phyloP scores from a whole-genome alignment of 2,888 invertebrate species.

The Sarcophaga variegata region DNA sequence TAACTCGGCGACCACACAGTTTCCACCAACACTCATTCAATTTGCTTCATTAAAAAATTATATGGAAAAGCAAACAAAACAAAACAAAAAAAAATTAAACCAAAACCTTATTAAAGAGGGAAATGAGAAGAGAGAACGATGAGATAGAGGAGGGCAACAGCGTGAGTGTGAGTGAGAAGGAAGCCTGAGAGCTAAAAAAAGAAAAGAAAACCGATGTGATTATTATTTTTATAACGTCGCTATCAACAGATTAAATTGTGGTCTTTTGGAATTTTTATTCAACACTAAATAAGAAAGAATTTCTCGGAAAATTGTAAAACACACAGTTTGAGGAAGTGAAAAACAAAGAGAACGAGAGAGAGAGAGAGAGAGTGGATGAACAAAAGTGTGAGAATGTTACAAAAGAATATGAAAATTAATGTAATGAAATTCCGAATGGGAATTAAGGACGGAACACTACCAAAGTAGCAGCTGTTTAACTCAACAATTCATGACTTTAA shows the following conservation, averaged over 20 bases:
- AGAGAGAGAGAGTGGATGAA: no score
- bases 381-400: no score
- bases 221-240: conserved; percentile 55
- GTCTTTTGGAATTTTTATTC: conserved; percentile 49
- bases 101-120: not conserved
- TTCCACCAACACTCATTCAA: conserved; percentile 18
- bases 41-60: conserved; percentile 54
- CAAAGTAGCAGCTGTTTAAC: conserved; percentile 48
- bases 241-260: conserved; percentile 60
- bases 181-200: not conserved
- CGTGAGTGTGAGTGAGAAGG: not conserved
- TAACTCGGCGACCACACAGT: not conserved
- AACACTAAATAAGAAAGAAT: conserved; percentile 36
- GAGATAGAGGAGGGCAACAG: not conserved
- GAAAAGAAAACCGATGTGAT: conserved; percentile 20
- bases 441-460: not conserved
- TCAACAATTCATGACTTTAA: conserved; percentile 56
- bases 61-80: conserved; percentile 12
- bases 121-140: not conserved
- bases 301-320: conserved; percentile 1
- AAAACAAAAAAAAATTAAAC: conserved; percentile 9
- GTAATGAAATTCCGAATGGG: not conserved
- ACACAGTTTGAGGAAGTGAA: no score
- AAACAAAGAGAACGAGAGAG: no score
- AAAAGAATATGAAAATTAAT: not conserved